Conservation (phyloP, 2,113 vertebrate genomes). For the Passer montanus region DNA sequence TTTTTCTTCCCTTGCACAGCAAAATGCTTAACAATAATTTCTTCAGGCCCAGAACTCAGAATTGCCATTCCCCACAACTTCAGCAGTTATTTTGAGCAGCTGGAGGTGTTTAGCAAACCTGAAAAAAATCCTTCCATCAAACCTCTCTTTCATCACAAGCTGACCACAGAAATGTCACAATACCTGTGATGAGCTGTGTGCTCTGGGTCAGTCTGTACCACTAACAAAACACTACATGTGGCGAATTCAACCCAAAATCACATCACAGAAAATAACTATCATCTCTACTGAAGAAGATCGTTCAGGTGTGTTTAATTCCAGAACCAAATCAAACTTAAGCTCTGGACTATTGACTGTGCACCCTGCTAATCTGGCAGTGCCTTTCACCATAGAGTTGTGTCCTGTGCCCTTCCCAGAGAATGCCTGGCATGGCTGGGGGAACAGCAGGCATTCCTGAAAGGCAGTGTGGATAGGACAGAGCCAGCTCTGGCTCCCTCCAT, state of each 20-base stretch:
- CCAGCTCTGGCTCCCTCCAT: not conserved
- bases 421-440: not conserved
- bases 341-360: not conserved
- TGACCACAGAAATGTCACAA: not conserved
- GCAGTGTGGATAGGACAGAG: not conserved
- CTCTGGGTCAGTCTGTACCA: not conserved
- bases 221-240: not conserved
- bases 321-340: not conserved
- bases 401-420: not conserved
- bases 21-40: not conserved
- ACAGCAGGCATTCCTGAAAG: not conserved
- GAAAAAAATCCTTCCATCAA: not conserved
- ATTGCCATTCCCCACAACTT: not conserved
- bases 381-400: not conserved
- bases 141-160: not conserved
- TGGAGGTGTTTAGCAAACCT: not conserved
- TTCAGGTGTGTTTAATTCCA: not conserved
- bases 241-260: not conserved
- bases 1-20: constrained; percentile 26
- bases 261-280: not conserved
- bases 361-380: not conserved
- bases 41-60: not conserved
- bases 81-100: not conserved
- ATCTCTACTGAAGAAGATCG: not conserved
- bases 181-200: not conserved